Percentiles rank a stretch among this genome's conserved stretches.
Conservation (phyloP, 1,140 invertebrate genomes). For the Drosophila mayri region DNA sequence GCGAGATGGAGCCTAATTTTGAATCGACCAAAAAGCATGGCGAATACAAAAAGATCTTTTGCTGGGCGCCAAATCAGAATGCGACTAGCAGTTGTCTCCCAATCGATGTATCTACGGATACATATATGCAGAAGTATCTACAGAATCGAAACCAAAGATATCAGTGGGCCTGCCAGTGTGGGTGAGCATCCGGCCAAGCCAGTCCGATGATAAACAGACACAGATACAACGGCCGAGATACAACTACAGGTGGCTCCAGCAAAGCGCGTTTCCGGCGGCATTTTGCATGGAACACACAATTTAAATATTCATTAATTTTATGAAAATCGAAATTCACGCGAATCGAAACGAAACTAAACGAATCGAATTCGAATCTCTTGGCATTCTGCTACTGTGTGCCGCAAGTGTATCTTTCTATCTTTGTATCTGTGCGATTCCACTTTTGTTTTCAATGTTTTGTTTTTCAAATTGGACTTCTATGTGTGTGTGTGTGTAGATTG, state of each 20-base stretch:
- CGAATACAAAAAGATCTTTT: conserved; percentile 13
- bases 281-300: conserved; percentile 71
- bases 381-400: conserved; percentile 51
- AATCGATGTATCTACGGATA: conserved; percentile 26
- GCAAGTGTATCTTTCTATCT: conserved; percentile 41
- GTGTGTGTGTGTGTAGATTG: conserved; percentile 19
- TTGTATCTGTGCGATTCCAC: conserved; percentile 46
- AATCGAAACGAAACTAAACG: conserved; percentile 55
- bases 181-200: conserved; percentile 61
- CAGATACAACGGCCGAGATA: conserved; percentile 25
- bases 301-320: conserved; percentile 83
- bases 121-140: conserved; percentile 10
- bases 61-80: conserved; percentile 45
- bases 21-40: conserved; percentile 37
- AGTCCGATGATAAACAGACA: conserved; percentile 45
- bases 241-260: conserved; percentile 72
- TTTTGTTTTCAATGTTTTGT: conserved; percentile 61
- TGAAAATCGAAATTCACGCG: conserved; percentile 77
- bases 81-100: conserved; percentile 49
- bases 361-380: conserved; percentile 28
- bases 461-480: conserved; percentile 56
- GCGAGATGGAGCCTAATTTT: conserved; percentile 11
- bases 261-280: conserved; percentile 79
- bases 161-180: conserved; percentile 25
- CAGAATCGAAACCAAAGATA: conserved; percentile 18